Evolutionary conservation across 1,140 invertebrate species (phyloP).

Genomic region (Ceratina calcarata): DNA sequence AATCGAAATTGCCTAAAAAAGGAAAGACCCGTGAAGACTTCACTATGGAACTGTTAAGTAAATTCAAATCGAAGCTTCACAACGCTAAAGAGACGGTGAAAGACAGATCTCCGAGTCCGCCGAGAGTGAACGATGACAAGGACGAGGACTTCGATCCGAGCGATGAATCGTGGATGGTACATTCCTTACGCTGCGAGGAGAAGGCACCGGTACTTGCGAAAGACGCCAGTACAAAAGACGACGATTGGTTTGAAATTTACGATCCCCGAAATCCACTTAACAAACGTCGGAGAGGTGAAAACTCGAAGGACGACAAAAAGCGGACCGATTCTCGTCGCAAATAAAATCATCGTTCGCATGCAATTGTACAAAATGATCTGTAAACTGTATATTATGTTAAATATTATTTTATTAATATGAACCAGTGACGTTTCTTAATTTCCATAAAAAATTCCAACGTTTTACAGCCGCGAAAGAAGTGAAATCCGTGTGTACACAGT

Average conservation of each 20-base stretch:
- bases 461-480: not conserved
- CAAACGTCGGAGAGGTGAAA: conserved; percentile 90
- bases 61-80: conserved; percentile 91
- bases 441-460: too few species aligned
- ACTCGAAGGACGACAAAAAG: conserved; percentile 31
- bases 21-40: conserved; percentile 84
- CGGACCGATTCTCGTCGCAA: conserved; percentile 13
- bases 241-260: conserved; percentile 98
- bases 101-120: conserved; percentile 60
- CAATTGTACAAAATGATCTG: conserved; percentile 11
- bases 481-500: not conserved
- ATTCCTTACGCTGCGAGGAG: conserved; percentile 90
- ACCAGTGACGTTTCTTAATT: not conserved
- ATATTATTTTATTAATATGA: conserved; percentile 31
- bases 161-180: conserved; percentile 87
- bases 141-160: conserved; percentile 77
- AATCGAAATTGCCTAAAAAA: conserved; percentile 86
- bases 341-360: conserved; percentile 19
- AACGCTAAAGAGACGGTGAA: conserved; percentile 82
- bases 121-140: conserved; percentile 60
- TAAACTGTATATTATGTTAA: conserved; percentile 26
- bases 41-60: conserved; percentile 89
- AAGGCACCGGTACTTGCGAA: conserved; percentile 90
- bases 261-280: conserved; percentile 97
- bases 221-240: conserved; percentile 95